Conservation (phyloP, 2,888 invertebrate genomes). For the Apoda limacodes region DNA sequence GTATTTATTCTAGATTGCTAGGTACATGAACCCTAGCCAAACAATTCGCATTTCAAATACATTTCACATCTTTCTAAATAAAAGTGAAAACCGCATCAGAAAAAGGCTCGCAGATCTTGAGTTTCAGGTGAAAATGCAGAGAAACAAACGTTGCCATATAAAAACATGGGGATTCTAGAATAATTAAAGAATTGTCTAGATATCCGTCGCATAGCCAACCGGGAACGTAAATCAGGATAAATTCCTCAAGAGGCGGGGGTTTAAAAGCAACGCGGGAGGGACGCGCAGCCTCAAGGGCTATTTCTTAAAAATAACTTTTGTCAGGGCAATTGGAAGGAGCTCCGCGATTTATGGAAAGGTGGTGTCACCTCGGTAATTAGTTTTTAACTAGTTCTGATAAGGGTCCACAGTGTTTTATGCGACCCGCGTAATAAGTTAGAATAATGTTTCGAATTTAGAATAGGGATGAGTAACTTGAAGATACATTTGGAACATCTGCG, state of each 20-base stretch:
- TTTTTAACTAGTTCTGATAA: slow-evolving; percentile 71
- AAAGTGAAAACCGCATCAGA: no score
- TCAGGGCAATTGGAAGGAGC: slow-evolving; percentile 65
- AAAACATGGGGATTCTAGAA: no score
- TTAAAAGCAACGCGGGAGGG: slow-evolving; percentile 28
- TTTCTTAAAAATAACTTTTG: slow-evolving; percentile 71
- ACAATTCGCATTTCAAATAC: no score
- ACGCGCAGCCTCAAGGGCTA: slow-evolving; percentile 58
- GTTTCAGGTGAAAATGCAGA: no score
- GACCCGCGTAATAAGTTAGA: slow-evolving; percentile 49
- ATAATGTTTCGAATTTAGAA: slow-evolving; percentile 32
- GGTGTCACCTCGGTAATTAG: slow-evolving; percentile 70
- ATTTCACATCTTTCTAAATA: no score
- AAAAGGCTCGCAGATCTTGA: no score
- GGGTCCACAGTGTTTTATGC: slow-evolving; percentile 59
- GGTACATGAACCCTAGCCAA: no score
- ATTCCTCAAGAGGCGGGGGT: slow-evolving; percentile 50
- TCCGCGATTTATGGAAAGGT: slow-evolving; percentile 64
- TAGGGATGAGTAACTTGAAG: slow-evolving; percentile 31
- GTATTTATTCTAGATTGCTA: no score
- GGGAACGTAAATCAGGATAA: slow-evolving; percentile 74
- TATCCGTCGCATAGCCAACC: no score
- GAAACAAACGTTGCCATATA: no score
- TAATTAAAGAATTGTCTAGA: no score
- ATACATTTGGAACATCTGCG: slow-evolving; percentile 24